Percentiles rank a stretch among this genome's conserved stretches.
Conservation (phyloP, 2,797 vertebrate species). For the Phylloscopus collybita region DNA sequence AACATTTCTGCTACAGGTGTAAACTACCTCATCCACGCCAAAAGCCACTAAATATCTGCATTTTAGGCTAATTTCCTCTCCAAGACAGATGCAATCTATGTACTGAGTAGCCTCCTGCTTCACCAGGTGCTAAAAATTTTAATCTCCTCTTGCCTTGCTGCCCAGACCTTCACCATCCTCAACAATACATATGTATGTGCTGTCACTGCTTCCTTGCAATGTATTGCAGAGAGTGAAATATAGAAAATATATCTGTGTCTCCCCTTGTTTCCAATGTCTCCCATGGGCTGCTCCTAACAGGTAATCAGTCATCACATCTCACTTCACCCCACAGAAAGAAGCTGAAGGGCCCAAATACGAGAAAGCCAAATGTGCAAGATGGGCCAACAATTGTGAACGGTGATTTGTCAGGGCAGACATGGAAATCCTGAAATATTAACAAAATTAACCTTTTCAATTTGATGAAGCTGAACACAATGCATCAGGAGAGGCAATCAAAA, state of each 20-base stretch:
- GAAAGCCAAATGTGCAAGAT: neutral
- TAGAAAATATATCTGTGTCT: neutral
- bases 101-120: neutral
- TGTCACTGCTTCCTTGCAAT: neutral
- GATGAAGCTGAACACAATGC: neutral
- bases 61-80: neutral
- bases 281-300: neutral
- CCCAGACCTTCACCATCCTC: neutral
- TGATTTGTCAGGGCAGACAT: neutral
- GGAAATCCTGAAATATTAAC: neutral
- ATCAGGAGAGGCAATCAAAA: neutral
- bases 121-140: neutral
- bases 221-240: neutral
- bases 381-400: accelerated
- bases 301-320: neutral
- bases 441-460: neutral
- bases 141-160: neutral
- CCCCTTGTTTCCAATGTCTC: neutral
- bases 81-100: neutral
- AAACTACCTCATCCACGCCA: neutral
- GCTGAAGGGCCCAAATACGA: neutral
- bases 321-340: neutral
- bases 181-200: neutral
- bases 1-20: neutral
- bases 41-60: neutral